Conservation (phyloP, 2,113 vertebrate genomes). For the Pycnonotus jocosus region DNA sequence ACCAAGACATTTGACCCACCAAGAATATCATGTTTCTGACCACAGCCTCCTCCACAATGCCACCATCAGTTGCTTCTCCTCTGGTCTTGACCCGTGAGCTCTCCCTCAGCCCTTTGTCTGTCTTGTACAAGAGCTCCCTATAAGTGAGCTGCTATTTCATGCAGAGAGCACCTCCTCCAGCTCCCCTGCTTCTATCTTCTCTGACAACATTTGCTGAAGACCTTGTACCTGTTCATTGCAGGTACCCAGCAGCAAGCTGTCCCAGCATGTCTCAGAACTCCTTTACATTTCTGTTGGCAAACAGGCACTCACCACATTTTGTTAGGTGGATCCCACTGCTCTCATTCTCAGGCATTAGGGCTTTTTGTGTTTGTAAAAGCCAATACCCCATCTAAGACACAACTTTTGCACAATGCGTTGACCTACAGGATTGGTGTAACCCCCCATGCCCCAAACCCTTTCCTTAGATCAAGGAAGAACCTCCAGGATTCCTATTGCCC, state of each 20-base stretch:
- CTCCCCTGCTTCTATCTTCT: not conserved
- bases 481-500: not conserved
- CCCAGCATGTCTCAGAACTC: not conserved
- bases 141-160: not conserved
- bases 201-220: not conserved
- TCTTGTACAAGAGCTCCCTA: not conserved
- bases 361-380: not conserved
- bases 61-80: not conserved
- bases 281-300: not conserved
- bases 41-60: not conserved
- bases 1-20: not conserved
- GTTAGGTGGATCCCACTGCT: not conserved
- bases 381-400: not conserved
- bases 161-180: not conserved
- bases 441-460: not conserved
- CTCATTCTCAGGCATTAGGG: not conserved
- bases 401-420: not conserved
- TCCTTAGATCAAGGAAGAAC: not conserved
- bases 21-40: fast-evolving
- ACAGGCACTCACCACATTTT: not conserved
- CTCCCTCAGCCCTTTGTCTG: not conserved
- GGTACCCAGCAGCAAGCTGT: not conserved
- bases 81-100: not conserved
- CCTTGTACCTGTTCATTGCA: not conserved
- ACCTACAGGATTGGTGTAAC: not conserved